Evolutionary conservation across 2,888 invertebrate genomes (phyloP).

Genomic region (Dynastes grantii): DNA sequence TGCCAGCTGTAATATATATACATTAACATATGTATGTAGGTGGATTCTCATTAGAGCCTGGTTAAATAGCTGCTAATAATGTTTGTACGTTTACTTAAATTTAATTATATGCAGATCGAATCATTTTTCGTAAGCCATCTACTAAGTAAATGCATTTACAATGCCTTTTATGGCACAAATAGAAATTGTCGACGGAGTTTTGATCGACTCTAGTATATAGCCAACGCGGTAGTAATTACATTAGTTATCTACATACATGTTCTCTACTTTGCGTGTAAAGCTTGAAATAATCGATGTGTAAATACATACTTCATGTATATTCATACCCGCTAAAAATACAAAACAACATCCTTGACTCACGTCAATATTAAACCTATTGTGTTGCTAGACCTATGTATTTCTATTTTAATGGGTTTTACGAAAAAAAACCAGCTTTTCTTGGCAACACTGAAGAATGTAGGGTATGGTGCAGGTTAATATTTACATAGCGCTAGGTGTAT

Average conservation of each 20-base stretch:
- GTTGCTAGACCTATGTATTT: neutral
- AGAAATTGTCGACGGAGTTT: neutral
- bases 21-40: too few species aligned
- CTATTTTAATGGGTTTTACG: neutral
- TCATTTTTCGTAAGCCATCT: neutral
- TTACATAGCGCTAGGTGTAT: too few species aligned
- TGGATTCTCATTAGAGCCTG: too few species aligned
- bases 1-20: too few species aligned
- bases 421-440: too few species aligned
- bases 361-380: neutral
- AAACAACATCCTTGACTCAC: slow-evolving; percentile 31
- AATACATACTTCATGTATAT: slow-evolving; percentile 41
- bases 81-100: too few species aligned
- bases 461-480: too few species aligned
- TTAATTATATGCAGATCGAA: neutral
- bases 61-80: too few species aligned
- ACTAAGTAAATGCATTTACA: neutral
- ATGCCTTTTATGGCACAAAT: neutral
- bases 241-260: neutral
- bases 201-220: neutral
- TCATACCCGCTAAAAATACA: slow-evolving; percentile 29
- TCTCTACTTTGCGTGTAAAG: slow-evolving; percentile 18
- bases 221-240: neutral
- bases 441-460: too few species aligned
- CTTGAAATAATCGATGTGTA: slow-evolving; percentile 26